Percentiles rank a stretch among this genome's conserved stretches.
phyloP scores from a whole-genome alignment of 2,888 invertebrate species.

The Drosophila subsilvestris region DNA sequence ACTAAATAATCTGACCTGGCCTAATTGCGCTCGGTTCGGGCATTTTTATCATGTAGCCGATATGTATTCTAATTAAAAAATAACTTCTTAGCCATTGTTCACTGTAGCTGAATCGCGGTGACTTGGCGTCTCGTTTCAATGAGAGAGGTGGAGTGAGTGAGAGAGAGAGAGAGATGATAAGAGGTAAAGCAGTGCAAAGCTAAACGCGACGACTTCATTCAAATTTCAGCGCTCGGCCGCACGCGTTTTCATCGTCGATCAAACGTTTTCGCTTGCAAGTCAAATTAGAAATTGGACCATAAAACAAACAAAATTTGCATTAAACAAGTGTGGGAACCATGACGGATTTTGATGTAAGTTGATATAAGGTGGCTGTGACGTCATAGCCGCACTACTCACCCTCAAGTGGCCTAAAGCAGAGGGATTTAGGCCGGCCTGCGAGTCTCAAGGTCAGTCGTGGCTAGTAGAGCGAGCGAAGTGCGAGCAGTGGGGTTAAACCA shows the following conservation, averaged over 20 bases:
- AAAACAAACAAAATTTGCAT: slow-evolving; percentile 11
- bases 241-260: slow-evolving; percentile 51
- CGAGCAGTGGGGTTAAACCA: slow-evolving; percentile 6
- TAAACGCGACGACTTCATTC: slow-evolving; percentile 64
- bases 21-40: neutral
- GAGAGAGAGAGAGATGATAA: too few species aligned
- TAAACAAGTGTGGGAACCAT: slow-evolving; percentile 47
- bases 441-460: slow-evolving; percentile 22
- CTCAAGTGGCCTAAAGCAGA: neutral
- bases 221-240: slow-evolving; percentile 60
- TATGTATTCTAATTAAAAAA: neutral
- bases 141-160: slow-evolving; percentile 1
- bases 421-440: neutral
- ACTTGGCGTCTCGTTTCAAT: slow-evolving; percentile 33
- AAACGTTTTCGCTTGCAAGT: slow-evolving; percentile 41
- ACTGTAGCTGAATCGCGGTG: slow-evolving; percentile 35
- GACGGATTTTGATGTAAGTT: slow-evolving; percentile 75
- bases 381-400: slow-evolving; percentile 31
- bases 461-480: slow-evolving; percentile 18
- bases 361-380: slow-evolving; percentile 43
- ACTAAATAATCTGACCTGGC: neutral
- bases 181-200: slow-evolving; percentile 13
- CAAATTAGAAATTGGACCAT: slow-evolving; percentile 52
- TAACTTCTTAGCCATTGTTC: slow-evolving; percentile 43
- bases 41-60: neutral